Base-by-base conservation (phyloP, 2,113 vertebrate genomes). In the Castor canadensis region DNA sequence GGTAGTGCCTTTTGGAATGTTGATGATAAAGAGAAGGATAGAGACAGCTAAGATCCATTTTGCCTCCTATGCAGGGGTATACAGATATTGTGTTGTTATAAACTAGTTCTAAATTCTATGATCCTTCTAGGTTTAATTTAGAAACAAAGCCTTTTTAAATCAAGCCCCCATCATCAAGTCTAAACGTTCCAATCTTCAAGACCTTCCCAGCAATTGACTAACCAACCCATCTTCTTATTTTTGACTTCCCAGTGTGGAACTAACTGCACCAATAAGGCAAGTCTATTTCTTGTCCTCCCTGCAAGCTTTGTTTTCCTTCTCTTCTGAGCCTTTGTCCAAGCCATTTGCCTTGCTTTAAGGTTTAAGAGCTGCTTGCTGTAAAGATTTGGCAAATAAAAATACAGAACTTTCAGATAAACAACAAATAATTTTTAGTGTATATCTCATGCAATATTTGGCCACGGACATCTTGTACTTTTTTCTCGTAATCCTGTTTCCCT, bases 311-410 rank as follows among this genome's bases (percentile, higher is more conserved):
- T 45, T 86, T 93, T 43, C 66, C 64, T 89, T 66, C 32, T 60
- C 17, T 84, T 71, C 30, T 1, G 15, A 83, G 45, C 10, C 83
- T 82, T 66, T 8, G 22, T 40, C 58, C 30, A 73, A 60, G 54
- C 43, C 60, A 71, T 75, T 67, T 64, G 69, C 19, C 20, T 93
- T 76, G 45, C n/a, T 75, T 64, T 43, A 82, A 91, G 60, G 9
- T 71, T 79, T 81, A 93, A 93, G 83, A 92, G 81, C 47, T 84
- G 47, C n/a, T 92, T 77, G 54, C 71, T 90, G 89, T 89, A 87
- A 89, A 72, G 47, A 62, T 69, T 92, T 71, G 35, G 62, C 62
- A 73, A 93, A 89, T 64, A 76, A 82, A 94, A 92, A 89, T 71
- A 43, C 12, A 75, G 28, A 93, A 84, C 80, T 92, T 88, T 73